These are phyloP conservation scores for Volucella inflata DNA, from an alignment of 2,888 invertebrate species.

Conservation along the genomic window DNA sequence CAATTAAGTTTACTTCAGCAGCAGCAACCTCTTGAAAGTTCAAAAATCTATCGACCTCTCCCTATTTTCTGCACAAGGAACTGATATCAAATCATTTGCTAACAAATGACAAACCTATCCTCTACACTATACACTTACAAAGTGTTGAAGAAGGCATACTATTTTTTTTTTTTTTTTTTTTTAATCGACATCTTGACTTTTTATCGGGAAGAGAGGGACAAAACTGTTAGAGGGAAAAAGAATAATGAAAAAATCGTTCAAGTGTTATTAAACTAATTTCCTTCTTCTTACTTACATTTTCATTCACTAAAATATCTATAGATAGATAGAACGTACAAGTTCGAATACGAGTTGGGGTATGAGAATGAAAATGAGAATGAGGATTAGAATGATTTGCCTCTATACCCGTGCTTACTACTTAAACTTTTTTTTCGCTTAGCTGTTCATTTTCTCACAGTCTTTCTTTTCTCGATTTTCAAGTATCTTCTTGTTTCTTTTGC, in stretches of 20 bases:
- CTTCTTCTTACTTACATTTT: constrained; percentile 7
- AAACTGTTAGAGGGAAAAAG: not conserved
- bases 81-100: constrained; percentile 8
- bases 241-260: constrained; percentile 43
- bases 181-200: constrained; percentile 14
- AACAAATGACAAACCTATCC: too few species aligned
- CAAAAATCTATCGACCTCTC: constrained; percentile 13
- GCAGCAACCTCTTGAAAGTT: constrained; percentile 30
- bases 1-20: not conserved
- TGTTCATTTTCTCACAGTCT: constrained; percentile 42
- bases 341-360: too few species aligned
- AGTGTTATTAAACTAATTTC: constrained; percentile 54
- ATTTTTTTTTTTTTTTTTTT: not conserved
- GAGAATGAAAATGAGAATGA: too few species aligned
- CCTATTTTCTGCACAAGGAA: not conserved
- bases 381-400: too few species aligned
- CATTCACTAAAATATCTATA: too few species aligned
- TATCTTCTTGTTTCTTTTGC: constrained; percentile 1
- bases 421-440: constrained; percentile 30
- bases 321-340: too few species aligned
- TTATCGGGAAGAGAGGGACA: not conserved
- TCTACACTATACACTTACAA: too few species aligned
- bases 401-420: too few species aligned
- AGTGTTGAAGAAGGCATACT: not conserved
- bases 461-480: constrained; percentile 4